phyloP scores from a whole-genome alignment of 2,888 invertebrate species.

The Trypoxylon attenuatum region DNA sequence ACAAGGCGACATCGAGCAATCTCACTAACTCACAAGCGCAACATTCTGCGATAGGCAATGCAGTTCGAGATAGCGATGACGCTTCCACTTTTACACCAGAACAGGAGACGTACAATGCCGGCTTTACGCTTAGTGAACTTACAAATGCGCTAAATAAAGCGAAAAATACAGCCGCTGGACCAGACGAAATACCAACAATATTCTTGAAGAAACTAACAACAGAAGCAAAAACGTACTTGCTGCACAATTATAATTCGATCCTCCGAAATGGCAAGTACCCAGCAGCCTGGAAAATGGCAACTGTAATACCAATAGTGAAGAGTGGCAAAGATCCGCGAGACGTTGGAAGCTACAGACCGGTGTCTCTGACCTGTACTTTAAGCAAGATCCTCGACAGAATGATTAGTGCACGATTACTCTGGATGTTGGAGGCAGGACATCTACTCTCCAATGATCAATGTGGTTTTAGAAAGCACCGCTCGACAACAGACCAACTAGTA shows the following conservation, averaged over 20 bases:
- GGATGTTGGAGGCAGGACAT: conserved; percentile 20
- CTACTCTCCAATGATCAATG: conserved; percentile 4
- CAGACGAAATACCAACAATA: conserved; percentile 35
- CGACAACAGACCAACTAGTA: neutral
- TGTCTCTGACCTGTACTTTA: conserved; percentile 11
- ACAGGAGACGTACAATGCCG: too few relatives aligned
- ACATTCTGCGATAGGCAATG: too few relatives aligned
- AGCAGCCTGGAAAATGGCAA: conserved; percentile 16
- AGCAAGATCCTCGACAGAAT: conserved; percentile 33
- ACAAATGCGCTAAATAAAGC: neutral
- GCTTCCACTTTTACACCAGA: too few relatives aligned
- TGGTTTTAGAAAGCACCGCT: neutral
- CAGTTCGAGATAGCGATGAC: too few relatives aligned
- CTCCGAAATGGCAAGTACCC: conserved; percentile 16
- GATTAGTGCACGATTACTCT: conserved; percentile 21
- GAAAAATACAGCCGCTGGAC: conserved; percentile 34
- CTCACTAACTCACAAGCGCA: too few relatives aligned
- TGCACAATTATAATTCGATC: conserved; percentile 26
- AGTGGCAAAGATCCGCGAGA: conserved; percentile 19
- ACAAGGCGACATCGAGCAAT: too few relatives aligned
- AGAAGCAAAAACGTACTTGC: neutral
- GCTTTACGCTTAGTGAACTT: neutral
- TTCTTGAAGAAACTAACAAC: conserved; percentile 17
- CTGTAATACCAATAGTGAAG: conserved; percentile 28
- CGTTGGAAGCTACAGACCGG: conserved; percentile 27